Percentiles rank a stretch among this genome's conserved stretches.
Conservation (phyloP, 2,888 invertebrate species). For the Gastrophysa polygoni region DNA sequence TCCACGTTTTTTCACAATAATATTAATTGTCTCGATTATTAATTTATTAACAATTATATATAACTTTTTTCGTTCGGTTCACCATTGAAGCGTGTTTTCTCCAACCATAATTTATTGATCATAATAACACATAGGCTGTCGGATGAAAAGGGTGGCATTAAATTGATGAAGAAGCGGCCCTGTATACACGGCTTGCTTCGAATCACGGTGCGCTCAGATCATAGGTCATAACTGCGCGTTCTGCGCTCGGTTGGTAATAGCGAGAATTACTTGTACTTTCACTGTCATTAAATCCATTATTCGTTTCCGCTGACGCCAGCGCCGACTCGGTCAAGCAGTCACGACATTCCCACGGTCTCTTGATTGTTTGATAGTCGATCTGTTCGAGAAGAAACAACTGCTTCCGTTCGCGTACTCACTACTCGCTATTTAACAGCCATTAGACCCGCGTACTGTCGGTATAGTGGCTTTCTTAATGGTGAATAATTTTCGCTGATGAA, state of each 20-base stretch:
- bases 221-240: conserved; percentile 21
- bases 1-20: too few relatives aligned
- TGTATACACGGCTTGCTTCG: not conserved
- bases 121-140: too few relatives aligned
- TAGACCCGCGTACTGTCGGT: not conserved
- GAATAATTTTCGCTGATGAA: not conserved
- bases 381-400: conserved; percentile 17
- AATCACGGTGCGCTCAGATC: conserved; percentile 19
- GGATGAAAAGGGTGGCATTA: too few relatives aligned
- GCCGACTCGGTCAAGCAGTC: conserved; percentile 31
- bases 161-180: too few relatives aligned
- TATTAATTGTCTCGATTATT: too few relatives aligned
- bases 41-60: too few relatives aligned
- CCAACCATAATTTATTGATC: too few relatives aligned
- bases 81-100: too few relatives aligned
- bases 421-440: not conserved
- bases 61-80: too few relatives aligned
- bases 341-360: conserved; percentile 39
- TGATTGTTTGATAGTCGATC: conserved; percentile 11
- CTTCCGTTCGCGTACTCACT: conserved; percentile 23
- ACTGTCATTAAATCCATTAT: conserved; percentile 45
- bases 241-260: conserved; percentile 33
- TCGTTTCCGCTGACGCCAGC: conserved; percentile 41
- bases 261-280: conserved; percentile 41
- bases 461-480: not conserved